Evolutionary conservation across 2,113 vertebrate genomes (phyloP).

Genomic region (Scomber scombrus): DNA sequence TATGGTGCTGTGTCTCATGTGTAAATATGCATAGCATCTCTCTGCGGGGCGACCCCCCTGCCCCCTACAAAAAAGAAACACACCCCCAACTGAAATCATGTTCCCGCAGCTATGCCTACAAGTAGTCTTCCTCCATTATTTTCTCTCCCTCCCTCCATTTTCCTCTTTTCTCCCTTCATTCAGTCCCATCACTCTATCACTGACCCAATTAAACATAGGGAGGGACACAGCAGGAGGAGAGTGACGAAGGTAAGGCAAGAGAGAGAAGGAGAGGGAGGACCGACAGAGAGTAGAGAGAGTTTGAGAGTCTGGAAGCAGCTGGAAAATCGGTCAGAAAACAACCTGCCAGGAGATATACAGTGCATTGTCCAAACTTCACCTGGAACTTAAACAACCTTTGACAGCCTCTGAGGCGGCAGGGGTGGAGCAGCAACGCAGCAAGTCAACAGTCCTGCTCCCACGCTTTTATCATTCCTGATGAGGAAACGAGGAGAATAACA

Average conservation of each 20-base stretch:
- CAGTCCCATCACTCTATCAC: constrained; percentile 75
- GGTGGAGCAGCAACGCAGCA: constrained; percentile 59
- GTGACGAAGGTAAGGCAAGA: constrained; percentile 58
- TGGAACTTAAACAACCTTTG: constrained; percentile 74
- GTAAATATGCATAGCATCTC: no score
- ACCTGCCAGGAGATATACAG: constrained; percentile 58
- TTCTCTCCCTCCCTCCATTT: constrained; percentile 38
- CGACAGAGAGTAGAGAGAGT: constrained; percentile 59
- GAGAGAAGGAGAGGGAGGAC: constrained; percentile 61
- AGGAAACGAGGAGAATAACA: constrained; percentile 76
- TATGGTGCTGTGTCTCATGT: no score
- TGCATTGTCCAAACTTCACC: constrained; percentile 72
- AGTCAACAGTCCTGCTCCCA: constrained; percentile 63
- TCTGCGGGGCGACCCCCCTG: no score
- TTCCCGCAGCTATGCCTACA: constrained; percentile 5
- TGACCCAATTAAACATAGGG: constrained; percentile 83
- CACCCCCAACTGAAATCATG: no score
- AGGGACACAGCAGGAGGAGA: constrained; percentile 70
- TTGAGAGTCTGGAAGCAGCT: constrained; percentile 60
- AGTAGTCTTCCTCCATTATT: constrained; percentile 44
- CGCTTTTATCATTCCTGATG: constrained; percentile 52
- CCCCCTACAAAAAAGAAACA: no score
- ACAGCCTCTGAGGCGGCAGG: constrained; percentile 57
- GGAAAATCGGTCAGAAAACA: constrained; percentile 62
- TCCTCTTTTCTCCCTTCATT: constrained; percentile 57